Evolutionary conservation across 1,140 invertebrate genomes (phyloP), one percentile per base, ranked within the genome.

Genomic region (Bombus difficillimus): DNA sequence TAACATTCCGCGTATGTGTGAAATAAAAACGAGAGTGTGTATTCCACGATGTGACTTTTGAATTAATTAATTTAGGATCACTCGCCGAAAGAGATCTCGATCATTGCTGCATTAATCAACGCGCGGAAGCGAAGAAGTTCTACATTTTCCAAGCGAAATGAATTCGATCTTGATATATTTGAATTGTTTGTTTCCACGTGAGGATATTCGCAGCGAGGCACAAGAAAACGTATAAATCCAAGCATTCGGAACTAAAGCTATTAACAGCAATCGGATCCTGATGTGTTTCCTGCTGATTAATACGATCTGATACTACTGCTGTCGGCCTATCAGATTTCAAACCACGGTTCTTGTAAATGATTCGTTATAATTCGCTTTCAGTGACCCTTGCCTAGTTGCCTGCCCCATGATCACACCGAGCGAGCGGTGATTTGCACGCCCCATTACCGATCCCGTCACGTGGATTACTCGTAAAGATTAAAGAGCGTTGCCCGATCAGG

Each of bases 341-440:
- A 69, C 57, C 43, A 41, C 62, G 59, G 34, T 12, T 81, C 34
- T 57, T 80, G 62, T 57, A 41, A 59, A 59, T 81, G 77, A 85
- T 85, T 85, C 83, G 77, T 80, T 80, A 80, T 85, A 81, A 85
- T 85, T 85, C 25, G 83, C 69, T 62, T 59, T 71, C 64, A 66
- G 37, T 79, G 75, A 84, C 66, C 82, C 22, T 47, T 32, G 34
- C 34, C 37, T 22, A 10, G n/a, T 18, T n/a, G 10, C n/a, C 32
- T 75, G 10, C 28, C 28, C 34, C 37, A 57, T 83, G 68, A 83
- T 83, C 81, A 83, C 81, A 66, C 12, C 47, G 47, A 15, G 10
- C 64, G 83, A 53, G 9, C 59, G 10, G 53, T 85, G 83, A 85
- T 85, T 85, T 80, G 77, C 77, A 81, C 57, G 83, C 34, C 39